Percentiles rank a stretch among this genome's conserved stretches.
phyloP scores from a whole-genome alignment of 2,888 invertebrate species.

The Lobophora halterata region DNA sequence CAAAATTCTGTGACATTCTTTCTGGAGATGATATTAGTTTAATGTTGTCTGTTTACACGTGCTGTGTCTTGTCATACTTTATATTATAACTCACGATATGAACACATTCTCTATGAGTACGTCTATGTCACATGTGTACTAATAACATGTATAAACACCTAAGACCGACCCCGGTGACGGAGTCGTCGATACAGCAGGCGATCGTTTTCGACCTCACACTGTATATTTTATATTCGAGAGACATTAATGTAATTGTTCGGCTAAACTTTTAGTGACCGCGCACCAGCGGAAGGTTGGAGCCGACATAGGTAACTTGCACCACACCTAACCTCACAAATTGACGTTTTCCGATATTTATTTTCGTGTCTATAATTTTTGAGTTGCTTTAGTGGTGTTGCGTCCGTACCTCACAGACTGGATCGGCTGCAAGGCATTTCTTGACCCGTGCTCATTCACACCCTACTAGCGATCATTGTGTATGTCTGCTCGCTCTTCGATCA shows the following conservation, averaged over 20 bases:
- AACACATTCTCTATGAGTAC: slow-evolving; percentile 51
- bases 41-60: slow-evolving; percentile 48
- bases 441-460: slow-evolving; percentile 77
- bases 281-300: slow-evolving; percentile 86
- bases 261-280: slow-evolving; percentile 84
- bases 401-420: slow-evolving; percentile 80
- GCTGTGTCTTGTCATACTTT: slow-evolving; percentile 61
- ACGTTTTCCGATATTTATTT: slow-evolving; percentile 77
- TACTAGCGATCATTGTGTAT: slow-evolving; percentile 78
- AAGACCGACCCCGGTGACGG: slow-evolving; percentile 39
- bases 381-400: slow-evolving; percentile 81
- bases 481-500: slow-evolving; percentile 77
- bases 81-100: slow-evolving; percentile 45
- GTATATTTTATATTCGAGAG: slow-evolving; percentile 61
- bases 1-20: slow-evolving; percentile 78
- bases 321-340: slow-evolving; percentile 79
- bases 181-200: slow-evolving; percentile 54
- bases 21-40: slow-evolving; percentile 64
- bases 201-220: slow-evolving; percentile 56
- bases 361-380: slow-evolving; percentile 79
- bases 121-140: slow-evolving; percentile 49
- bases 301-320: slow-evolving; percentile 85
- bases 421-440: slow-evolving; percentile 77
- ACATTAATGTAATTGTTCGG: slow-evolving; percentile 77
- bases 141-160: slow-evolving; percentile 45